Percentiles rank a stretch among this genome's conserved stretches.
Evolutionary conservation across 1,140 invertebrate genomes (phyloP).

Genomic region (Trichogramma pretiosum): DNA sequence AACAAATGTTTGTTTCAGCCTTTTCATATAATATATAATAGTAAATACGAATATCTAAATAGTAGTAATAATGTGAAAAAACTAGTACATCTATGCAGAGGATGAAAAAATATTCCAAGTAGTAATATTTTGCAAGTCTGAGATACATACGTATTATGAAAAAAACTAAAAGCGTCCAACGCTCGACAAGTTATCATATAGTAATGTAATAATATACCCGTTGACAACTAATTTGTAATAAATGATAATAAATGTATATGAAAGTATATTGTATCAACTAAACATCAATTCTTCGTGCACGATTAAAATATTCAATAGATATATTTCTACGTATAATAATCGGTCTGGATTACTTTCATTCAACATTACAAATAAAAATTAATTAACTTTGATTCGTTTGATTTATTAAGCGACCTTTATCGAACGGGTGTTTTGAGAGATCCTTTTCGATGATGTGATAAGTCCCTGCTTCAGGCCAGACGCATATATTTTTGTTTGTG

Average conservation of each 20-base stretch:
- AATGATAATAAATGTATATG: constrained; percentile 7
- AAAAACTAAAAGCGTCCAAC: too few species aligned
- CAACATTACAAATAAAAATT: neutral
- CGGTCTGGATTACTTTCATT: too few species aligned
- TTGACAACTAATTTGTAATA: too few species aligned
- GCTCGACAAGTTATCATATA: too few species aligned
- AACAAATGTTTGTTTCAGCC: too few species aligned
- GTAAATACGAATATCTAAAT: constrained; percentile 1
- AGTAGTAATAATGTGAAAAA: too few species aligned
- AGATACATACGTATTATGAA: too few species aligned
- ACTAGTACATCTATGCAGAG: constrained; percentile 15
- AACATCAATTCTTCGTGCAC: constrained; percentile 14
- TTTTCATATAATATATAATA: neutral
- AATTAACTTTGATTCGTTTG: constrained; percentile 4
- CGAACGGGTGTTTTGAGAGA: too few species aligned
- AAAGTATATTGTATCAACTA: neutral
- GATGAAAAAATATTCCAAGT: constrained; percentile 7
- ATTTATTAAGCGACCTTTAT: constrained; percentile 6
- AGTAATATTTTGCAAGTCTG: too few species aligned
- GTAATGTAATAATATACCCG: too few species aligned
- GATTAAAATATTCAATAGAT: too few species aligned
- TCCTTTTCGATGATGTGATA: neutral
- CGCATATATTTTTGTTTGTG: neutral
- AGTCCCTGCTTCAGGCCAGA: constrained; percentile 1
- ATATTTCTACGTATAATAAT: constrained; percentile 8